Base-by-base conservation (phyloP, 2,113 vertebrate genomes). In the Brachyistius frenatus region DNA sequence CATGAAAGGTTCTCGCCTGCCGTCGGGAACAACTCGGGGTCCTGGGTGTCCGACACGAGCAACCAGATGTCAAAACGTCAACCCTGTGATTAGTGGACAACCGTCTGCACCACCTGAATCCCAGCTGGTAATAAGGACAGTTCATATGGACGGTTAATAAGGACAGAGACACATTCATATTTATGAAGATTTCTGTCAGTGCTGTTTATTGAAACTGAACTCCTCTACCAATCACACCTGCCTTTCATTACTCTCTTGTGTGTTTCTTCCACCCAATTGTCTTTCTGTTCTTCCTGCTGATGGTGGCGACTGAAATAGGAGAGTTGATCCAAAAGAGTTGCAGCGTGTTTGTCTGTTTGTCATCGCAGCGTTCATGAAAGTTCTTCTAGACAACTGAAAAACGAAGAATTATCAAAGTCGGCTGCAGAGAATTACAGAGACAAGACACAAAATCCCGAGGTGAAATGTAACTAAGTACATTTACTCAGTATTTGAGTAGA, bases 271-370 rank as follows among this genome's bases (percentile, higher is more conserved):
- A 44, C 41, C 41, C 41, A 44, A 44, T 44, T 44, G 10, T 2
- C 2, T 39, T 2, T 49, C 32, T 49, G 31, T 47, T 60, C 65
- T 71, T 71, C 78, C 67, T 44, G 16, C 10, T 39, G 33, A 16
- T 39, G 57, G 5, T 7, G 41, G 50, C 9, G 23, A 31, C 46
- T 46, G 54, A n/a, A 76, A 66, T 54, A 32, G n/a, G 41, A 49
- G 10, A 54, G 11, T 6, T n/a, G 4, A 31, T 64, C 30, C 63
- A 32, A 81, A 60, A 10, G 2, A 70, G 13, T 37, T 11, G 31
- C 35, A 52, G 57, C 54, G 54, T 71, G 37, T 82, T 46, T 60
- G 31, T 47, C n/a, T 47, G 13, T 76, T 65, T 60, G 46, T 32
- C 3, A 8, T 71, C 3, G 14, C 39, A 49, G 52, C 75, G 65